Evolutionary conservation across 2,113 vertebrate species (phyloP), one percentile per base, ranked within the genome.

Genomic region (Balaenoptera acutorostrata): DNA sequence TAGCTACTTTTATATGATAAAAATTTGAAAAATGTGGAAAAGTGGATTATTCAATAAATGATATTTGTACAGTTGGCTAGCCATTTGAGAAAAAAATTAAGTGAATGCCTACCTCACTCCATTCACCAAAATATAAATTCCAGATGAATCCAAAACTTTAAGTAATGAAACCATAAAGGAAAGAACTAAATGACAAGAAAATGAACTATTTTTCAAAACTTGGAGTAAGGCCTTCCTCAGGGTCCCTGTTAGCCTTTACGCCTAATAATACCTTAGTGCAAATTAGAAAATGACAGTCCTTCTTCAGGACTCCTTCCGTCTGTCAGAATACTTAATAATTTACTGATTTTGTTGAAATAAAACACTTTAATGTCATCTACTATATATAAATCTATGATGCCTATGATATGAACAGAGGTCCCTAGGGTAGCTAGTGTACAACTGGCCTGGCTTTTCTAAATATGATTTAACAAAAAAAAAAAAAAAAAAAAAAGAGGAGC

Each of bases 31-130:
- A 90, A 41, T 44, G 3, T 36, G 20, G 20, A 66, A 80, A 93
- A 85, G 71, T 77, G 2, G 55, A 87, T 72, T 90, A 31, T 94
- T 90, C 25, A 80, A 78, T 72, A 78, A 78, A 20, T 59, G 21
- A 81, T 74, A 78, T 3, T 77, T 61, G 6, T 52, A 36, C 44
- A 85, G 31, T 25, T 90, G n/a, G 78, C 21, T 90, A 66, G 63
- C 71, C 25, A 81, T 21, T 64, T 33, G 36, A 90, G 81, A 49
- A 93, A 96, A 90, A 93, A 96, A 81, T 44, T 75, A 93, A 89
- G 69, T 77, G 71, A 78, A 86, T 86, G 36, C 6, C 44, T 39
- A 72, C 25, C 44, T 86, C 27, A 63, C 9, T 55, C 8, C 20
- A 90, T 41, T 72, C 36, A 72, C 7, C n/a, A 64, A 63, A 84